Conservation (phyloP, 2,888 invertebrate genomes). For the Synanthedon vespiformis region DNA sequence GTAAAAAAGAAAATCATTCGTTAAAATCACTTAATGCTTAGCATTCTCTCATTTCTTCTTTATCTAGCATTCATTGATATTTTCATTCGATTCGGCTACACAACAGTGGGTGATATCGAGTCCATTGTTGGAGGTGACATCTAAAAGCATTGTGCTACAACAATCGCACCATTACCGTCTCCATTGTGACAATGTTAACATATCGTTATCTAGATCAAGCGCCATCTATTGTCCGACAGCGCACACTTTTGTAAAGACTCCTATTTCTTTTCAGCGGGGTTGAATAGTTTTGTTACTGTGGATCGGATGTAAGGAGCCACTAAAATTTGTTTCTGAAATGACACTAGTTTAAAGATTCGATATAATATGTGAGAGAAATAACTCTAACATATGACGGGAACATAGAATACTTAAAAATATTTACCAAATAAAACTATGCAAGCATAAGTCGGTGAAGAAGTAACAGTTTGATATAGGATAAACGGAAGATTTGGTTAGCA, state of each 20-base stretch:
- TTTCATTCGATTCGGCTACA: conserved; percentile 38
- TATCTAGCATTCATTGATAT: not conserved
- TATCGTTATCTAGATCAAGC: conserved; percentile 69
- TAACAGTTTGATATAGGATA: no score
- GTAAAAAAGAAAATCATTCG: no score
- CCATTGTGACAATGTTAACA: conserved; percentile 69
- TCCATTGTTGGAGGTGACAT: conserved; percentile 62
- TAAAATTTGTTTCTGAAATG: not conserved
- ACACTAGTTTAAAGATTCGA: no score
- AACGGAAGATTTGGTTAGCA: no score
- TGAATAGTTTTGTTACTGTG: conserved; percentile 24
- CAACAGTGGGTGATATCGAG: conserved; percentile 54
- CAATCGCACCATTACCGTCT: conserved; percentile 65
- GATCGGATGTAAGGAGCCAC: not conserved
- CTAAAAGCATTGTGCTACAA: conserved; percentile 65
- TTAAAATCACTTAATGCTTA: no score
- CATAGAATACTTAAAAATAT: no score
- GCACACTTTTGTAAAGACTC: conserved; percentile 49
- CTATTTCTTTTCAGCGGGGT: conserved; percentile 30
- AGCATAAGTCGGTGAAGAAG: no score
- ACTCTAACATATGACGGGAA: no score
- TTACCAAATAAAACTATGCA: no score
- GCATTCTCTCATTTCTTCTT: not conserved
- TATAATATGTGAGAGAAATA: no score
- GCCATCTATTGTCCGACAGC: conserved; percentile 63